Evolutionary conservation across 1,140 invertebrate species (phyloP), one percentile per base, ranked within the genome.

Genomic region (Chrysomallon squamiferum): DNA sequence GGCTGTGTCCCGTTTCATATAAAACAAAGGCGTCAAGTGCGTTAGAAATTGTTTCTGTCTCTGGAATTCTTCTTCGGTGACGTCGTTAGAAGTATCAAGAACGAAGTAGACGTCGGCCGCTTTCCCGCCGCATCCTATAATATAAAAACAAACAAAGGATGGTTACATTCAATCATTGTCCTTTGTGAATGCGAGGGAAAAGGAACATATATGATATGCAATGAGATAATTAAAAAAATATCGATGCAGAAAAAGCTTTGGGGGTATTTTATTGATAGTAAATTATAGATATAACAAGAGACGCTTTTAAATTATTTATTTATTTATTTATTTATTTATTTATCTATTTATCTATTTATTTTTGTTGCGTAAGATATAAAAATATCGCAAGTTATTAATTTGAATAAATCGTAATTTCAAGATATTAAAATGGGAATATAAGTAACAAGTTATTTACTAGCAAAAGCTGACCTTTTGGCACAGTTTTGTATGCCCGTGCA

Each of bases 91-190:
- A 3, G 73, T 68, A 52, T 80, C 78, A 60, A 80, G 56, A 11
- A 80, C 66, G 56, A 80, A 77, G 59, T 72, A 69, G 13, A 80
- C 65, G 65, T 80, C 78, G 3, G 78, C 76, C 2, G 76, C 74
- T 50, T 78, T 78, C 1, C 69, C 72, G 27, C 69, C 65, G 54
- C 77, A 79, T 20, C 62, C 77, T 77, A 63, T 38, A 15, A 38
- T 7, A 38, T 38, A 7, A 27, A 71, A 70, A 41, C 27, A 59
- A 29, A 29, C n/a, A 3, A 58, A 13, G 25, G 29, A 11, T 25
- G 3, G 33, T 30, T 27, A n/a, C n/a, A n/a, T n/a, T 2, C n/a
- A n/a, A 43, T 43, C 41, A 11, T 9, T 43, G 41, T 20, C 43
- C 1, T 45, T 45, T 18, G 1, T 25, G 20, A 7, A 49, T 25